phyloP scores from a whole-genome alignment of 1,140 invertebrate genomes.

The Colletes latitarsis region DNA sequence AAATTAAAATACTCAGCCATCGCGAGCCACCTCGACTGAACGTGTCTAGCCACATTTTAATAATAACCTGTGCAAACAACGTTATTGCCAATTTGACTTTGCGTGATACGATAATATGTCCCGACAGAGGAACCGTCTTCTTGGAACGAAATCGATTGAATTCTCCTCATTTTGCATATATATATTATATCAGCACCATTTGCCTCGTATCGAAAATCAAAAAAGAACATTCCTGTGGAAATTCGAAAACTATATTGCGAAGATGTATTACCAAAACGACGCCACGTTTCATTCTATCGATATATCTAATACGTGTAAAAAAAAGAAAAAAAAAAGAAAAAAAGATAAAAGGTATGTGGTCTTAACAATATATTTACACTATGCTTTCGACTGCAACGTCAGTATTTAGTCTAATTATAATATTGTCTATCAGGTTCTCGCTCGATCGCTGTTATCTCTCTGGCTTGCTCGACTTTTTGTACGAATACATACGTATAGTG shows the following conservation, averaged over 20 bases:
- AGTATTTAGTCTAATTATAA: too few relatives aligned
- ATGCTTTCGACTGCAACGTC: too few relatives aligned
- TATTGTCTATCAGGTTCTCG: too few relatives aligned
- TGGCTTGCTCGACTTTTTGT: too few relatives aligned
- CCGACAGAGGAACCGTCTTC: conserved; percentile 20
- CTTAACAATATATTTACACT: too few relatives aligned
- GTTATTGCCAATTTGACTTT: conserved; percentile 51
- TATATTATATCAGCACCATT: background rate
- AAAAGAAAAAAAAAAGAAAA: too few relatives aligned
- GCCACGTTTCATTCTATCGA: too few relatives aligned
- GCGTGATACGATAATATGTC: conserved; percentile 34
- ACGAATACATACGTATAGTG: too few relatives aligned
- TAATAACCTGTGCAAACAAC: conserved; percentile 57
- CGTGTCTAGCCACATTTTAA: conserved; percentile 69
- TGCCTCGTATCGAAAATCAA: background rate
- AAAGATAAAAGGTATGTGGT: too few relatives aligned
- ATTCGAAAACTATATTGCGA: background rate
- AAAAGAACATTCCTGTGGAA: background rate
- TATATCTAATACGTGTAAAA: too few relatives aligned
- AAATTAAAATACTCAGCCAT: conserved; percentile 69
- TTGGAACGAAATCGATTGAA: conserved; percentile 17
- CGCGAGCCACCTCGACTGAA: conserved; percentile 71
- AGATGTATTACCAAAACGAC: background rate
- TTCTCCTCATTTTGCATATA: background rate
- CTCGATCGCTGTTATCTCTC: too few relatives aligned